phyloP scores from a whole-genome alignment of 2,113 vertebrate species.

The Theristicus caerulescens region DNA sequence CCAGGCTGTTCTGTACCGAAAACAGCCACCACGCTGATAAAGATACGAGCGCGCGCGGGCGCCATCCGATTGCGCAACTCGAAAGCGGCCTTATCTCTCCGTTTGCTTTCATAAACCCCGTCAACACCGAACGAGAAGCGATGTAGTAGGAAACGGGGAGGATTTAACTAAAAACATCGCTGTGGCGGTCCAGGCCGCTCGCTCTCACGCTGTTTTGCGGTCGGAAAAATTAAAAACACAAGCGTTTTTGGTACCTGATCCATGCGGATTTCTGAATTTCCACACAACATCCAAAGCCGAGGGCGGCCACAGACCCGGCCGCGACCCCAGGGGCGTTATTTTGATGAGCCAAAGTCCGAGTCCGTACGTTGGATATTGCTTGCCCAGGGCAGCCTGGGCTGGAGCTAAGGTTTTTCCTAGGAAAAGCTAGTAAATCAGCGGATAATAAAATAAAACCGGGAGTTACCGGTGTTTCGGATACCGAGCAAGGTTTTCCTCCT shows the following conservation, averaged over 20 bases:
- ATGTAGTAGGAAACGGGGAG: rapidly evolving
- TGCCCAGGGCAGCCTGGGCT: neutral
- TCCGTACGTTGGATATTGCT: neutral
- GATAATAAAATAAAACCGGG: neutral
- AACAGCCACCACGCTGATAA: neutral
- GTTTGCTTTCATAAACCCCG: neutral
- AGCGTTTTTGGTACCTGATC: neutral
- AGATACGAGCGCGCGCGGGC: rapidly evolving
- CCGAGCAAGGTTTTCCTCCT: neutral
- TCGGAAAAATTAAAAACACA: neutral
- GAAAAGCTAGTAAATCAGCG: neutral
- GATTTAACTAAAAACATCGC: neutral
- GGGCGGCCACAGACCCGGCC: rapidly evolving
- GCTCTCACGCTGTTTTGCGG: rapidly evolving
- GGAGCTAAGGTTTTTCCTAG: neutral
- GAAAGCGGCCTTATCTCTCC: neutral
- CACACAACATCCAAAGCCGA: neutral
- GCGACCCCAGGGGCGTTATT: neutral
- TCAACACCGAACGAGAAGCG: neutral
- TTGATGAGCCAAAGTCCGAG: neutral
- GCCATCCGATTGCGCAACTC: neutral
- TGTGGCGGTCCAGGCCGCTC: rapidly evolving
- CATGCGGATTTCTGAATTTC: neutral
- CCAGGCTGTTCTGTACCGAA: no score
- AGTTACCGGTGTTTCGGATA: neutral